phyloP scores from a whole-genome alignment of 2,888 invertebrate genomes.

The Halictus ligatus region DNA sequence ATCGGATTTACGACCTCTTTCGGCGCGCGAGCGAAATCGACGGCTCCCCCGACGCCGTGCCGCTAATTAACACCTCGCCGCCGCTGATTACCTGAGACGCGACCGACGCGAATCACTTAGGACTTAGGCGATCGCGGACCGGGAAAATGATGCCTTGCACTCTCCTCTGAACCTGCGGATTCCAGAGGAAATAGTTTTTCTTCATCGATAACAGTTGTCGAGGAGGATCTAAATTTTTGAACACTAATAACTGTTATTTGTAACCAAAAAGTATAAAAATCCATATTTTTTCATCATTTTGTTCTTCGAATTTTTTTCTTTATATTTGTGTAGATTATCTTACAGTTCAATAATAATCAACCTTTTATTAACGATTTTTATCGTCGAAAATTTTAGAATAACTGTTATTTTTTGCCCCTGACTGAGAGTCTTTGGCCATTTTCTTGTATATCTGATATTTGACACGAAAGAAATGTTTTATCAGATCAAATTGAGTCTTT shows the following conservation, averaged over 20 bases:
- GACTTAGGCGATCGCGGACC: neutral
- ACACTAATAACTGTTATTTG: no score
- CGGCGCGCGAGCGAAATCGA: neutral
- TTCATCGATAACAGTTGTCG: no score
- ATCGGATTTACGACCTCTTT: neutral
- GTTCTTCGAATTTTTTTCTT: no score
- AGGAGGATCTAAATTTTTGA: no score
- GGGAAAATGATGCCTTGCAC: neutral
- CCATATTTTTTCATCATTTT: no score
- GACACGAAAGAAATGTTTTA: no score
- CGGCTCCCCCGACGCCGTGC: neutral
- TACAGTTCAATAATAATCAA: no score
- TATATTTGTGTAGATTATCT: no score
- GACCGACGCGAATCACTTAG: neutral
- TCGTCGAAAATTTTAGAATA: no score
- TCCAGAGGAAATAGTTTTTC: neutral
- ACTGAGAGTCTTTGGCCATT: neutral
- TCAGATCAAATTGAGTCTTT: neutral
- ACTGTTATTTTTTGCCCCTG: no score
- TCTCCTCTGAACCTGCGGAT: neutral
- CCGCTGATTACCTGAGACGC: neutral
- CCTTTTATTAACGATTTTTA: no score
- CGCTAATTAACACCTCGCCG: neutral
- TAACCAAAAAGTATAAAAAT: no score
- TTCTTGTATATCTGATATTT: neutral